Conservation (phyloP, 2,888 invertebrate genomes). For the Cynaeus angustus region DNA sequence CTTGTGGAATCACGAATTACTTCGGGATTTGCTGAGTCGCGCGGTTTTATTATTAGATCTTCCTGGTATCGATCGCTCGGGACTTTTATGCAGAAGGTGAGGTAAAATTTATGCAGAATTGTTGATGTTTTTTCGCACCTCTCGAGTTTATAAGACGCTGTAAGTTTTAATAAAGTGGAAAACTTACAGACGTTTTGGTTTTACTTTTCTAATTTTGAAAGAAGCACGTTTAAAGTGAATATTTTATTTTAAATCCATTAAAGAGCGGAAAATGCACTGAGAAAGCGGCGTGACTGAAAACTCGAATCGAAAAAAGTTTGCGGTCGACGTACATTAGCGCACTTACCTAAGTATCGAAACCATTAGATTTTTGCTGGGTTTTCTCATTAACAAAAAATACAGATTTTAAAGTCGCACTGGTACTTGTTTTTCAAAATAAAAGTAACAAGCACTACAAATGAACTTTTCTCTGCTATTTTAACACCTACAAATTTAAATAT, state of each 20-base stretch:
- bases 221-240: constrained; percentile 7
- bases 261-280: not conserved
- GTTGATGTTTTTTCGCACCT: constrained; percentile 28
- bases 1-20: constrained; percentile 21
- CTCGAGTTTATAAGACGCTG: constrained; percentile 35
- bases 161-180: constrained; percentile 42
- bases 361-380: not conserved
- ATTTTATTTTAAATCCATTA: constrained; percentile 21
- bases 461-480: no score
- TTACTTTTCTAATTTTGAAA: constrained; percentile 30
- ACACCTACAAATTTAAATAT: no score
- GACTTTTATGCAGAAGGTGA: constrained; percentile 16
- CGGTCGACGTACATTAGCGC: not conserved
- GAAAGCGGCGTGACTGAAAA: not conserved
- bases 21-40: constrained; percentile 35
- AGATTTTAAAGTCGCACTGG: no score
- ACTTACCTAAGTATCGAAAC: not conserved
- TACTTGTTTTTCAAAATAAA: no score
- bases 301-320: not conserved
- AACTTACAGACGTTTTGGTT: not conserved
- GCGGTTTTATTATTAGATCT: constrained; percentile 38
- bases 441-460: no score
- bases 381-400: not conserved
- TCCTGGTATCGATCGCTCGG: constrained; percentile 30
- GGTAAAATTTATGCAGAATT: constrained; percentile 40